Evolutionary conservation across 2,888 invertebrate genomes (phyloP).

Genomic region (Chelonus formosanus): DNA sequence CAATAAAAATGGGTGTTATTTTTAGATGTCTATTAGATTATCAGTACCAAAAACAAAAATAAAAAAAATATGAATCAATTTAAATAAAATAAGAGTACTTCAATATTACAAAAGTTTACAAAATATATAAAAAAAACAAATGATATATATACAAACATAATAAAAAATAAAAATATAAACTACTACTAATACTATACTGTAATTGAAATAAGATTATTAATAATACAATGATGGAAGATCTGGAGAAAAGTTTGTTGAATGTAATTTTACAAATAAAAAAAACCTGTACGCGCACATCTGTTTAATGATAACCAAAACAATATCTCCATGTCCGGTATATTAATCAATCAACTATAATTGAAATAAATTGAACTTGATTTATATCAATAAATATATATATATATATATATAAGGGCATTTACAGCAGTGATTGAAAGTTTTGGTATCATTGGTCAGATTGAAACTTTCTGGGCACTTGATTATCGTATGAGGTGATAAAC

Average conservation of each 20-base stretch:
- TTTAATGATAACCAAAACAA: conserved; percentile 5
- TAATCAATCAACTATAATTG: not conserved
- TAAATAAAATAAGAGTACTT: conserved; percentile 53
- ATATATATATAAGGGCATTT: conserved; percentile 8
- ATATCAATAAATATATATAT: not conserved
- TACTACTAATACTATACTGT: too few relatives aligned
- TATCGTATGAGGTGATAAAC: too few relatives aligned
- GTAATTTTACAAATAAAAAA: conserved; percentile 41
- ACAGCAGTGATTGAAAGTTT: conserved; percentile 1
- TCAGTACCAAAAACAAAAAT: conserved; percentile 60
- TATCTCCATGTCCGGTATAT: not conserved
- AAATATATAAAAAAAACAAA: conserved; percentile 51
- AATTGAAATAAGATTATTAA: too few relatives aligned
- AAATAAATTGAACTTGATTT: not conserved
- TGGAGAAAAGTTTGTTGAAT: conserved; percentile 36
- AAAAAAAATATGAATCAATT: conserved; percentile 55
- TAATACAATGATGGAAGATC: too few relatives aligned
- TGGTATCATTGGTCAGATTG: conserved; percentile 8
- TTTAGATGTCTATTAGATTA: conserved; percentile 66
- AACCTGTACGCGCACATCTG: conserved; percentile 13
- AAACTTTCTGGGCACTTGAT: conserved; percentile 38
- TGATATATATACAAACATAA: conserved; percentile 28
- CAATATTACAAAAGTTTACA: conserved; percentile 34
- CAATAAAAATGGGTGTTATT: conserved; percentile 64
- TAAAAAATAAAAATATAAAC: too few relatives aligned